Evolutionary conservation across 2,797 vertebrate genomes (phyloP), one percentile per base, ranked within the genome.

Genomic region (Sebastiscus albofasciatus): DNA sequence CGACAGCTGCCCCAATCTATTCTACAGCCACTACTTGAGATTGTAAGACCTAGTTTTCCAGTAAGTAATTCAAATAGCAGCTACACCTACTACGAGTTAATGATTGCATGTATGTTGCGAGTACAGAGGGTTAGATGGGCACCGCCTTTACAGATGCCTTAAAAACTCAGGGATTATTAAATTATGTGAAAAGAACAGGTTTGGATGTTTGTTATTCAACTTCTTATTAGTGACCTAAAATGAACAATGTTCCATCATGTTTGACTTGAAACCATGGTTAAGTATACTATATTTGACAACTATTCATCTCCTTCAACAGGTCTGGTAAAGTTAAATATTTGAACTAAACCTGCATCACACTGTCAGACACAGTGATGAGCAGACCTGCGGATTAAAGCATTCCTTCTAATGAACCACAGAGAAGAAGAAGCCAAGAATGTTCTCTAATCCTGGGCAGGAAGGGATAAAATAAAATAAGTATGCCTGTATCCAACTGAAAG

Each of bases 381-480:
- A 72, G 71, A 80, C 52, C 65, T 71, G 64, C 65, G 29, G 81
- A 90, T 90, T 85, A 91, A 85, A 90, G 72, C 76, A 85, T 88
- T 92, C 74, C 79, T 80, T 34, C 67, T 49, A 65, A 34, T 74
- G 67, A 79, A 83, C 3, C 29, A 67, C 52, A 65, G 22, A 83
- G 36, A 78, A 34, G 39, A 68, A 27, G 70, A 62, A 12, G 68
- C 71, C 72, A 77, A 75, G 66, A 84, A 87, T 73, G 69, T 80
- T 58, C 22, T 13, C 34, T 88, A 72, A 82, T 83, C 80, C 77
- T 42, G 7, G 2, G 64, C 24, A 46, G 24, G 22, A 18, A 49
- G 33, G 55, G 24, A 67, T 36, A 8, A 67, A 65, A 52, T 61
- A 0, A 55, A 18, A 55, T 26, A 24, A 29, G 33, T 33, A 27